A percentile compares a stretch with the other conserved stretches of the same genome.
These are phyloP conservation scores for Lichenostomus cassidix DNA, from an alignment of 2,113 vertebrate species.

Conservation along the genomic window DNA sequence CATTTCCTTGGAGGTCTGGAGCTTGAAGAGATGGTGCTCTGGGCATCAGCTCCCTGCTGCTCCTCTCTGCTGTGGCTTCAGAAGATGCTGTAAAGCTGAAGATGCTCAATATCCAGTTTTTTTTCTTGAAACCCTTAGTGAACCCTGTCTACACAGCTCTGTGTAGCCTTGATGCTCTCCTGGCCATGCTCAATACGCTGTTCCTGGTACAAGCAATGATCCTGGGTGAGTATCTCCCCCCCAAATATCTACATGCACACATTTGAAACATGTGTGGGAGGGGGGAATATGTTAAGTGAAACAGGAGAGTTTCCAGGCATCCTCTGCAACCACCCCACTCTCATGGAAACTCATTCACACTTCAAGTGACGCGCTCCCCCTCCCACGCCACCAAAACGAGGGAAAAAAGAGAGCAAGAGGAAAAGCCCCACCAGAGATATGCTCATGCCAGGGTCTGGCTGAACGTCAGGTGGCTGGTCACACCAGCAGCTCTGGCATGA, in stretches of 20 bases:
- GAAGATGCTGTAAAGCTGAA: not conserved
- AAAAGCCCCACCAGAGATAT: not conserved
- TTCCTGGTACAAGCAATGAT: not conserved
- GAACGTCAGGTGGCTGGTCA: not conserved
- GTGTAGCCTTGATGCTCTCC: not conserved
- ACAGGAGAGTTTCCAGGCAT: not conserved
- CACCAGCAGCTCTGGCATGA: not conserved
- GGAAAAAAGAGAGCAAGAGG: not conserved
- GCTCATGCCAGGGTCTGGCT: rapidly evolving
- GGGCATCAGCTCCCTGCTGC: not conserved
- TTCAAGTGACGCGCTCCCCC: rapidly evolving
- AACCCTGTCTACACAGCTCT: not conserved
- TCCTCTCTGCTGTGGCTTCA: not conserved
- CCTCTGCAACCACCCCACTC: not conserved
- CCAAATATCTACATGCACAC: not conserved
- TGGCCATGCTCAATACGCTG: rapidly evolving
- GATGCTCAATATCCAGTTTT: not conserved
- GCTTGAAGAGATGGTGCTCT: not conserved
- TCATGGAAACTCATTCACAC: not conserved
- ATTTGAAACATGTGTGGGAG: not conserved
- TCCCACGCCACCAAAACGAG: not conserved
- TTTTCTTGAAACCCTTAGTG: not conserved
- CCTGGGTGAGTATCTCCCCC: not conserved
- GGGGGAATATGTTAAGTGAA: not conserved
- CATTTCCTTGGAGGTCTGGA: not conserved